Evolutionary conservation across 23 tunicate species (phyloP), one percentile per base, ranked within the genome.

Genomic region (Aplidium turbinatum): DNA sequence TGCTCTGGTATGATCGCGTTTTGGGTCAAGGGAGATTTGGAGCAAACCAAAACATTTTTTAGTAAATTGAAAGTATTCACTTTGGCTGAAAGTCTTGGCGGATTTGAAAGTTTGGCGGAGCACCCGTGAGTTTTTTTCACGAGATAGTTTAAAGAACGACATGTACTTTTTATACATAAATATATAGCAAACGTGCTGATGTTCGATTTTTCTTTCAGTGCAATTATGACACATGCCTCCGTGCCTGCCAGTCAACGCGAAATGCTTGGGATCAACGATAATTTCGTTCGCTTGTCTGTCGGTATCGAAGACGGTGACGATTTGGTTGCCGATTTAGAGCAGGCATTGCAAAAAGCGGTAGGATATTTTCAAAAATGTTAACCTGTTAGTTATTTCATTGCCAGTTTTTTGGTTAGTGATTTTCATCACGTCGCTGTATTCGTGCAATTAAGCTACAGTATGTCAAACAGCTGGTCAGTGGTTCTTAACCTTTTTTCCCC

Each of bases 181-280:
- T n/a, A n/a, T n/a, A n/a, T n/a, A n/a, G n/a, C n/a, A n/a, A n/a
- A n/a, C n/a, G n/a, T n/a, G n/a, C n/a, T n/a, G n/a, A n/a, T n/a
- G n/a, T n/a, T 5, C 13, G 51, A 7, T 76, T 51, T 35, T 19
- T 24, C 24, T 58, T 61, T 19, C 47, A 91, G 97, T 1, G 99
- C 99, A 31, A 79, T 94, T 50, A 87, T 93, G 98, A 87, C 95
- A 20, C 99, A 94, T 38, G 99, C 95, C 1, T 94, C 99, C 2
- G 99, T 94, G 26, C 99, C 99, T 3, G 77, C 88, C 13, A 90
- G 82, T 2, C 79, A 79, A 32, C 63, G 99, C 5, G 47, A 63
- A 35, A 19, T 38, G 26, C 78, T 94, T 30, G 99, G 95, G 21
- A 94, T 94, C 62, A 75, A 75, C 20, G 99, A 94, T 75, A 94